Conservation (phyloP, 1,140 invertebrate species). For the Branchinecta lindahli region DNA sequence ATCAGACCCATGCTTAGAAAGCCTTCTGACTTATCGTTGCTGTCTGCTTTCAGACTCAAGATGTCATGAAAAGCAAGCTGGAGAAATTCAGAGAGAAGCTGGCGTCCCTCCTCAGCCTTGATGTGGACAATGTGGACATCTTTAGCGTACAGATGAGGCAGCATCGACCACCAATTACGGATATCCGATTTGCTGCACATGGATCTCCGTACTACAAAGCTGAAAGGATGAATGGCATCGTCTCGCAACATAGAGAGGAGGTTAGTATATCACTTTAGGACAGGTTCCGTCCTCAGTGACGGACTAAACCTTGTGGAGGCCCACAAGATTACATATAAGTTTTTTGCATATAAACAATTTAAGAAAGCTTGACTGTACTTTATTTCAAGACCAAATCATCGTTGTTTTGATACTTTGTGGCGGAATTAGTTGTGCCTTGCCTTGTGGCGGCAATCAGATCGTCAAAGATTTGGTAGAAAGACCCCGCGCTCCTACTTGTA, state of each 20-base stretch:
- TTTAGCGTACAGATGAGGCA: slow-evolving; percentile 80
- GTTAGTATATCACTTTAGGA: slow-evolving; percentile 29
- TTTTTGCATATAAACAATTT: no score
- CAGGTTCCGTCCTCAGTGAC: no score
- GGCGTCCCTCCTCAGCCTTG: slow-evolving; percentile 62
- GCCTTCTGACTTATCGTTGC: not conserved
- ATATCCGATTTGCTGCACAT: slow-evolving; percentile 84
- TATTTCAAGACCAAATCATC: no score
- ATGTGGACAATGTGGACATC: slow-evolving; percentile 79
- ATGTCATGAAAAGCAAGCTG: slow-evolving; percentile 64
- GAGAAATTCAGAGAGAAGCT: slow-evolving; percentile 75
- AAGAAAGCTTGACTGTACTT: no score
- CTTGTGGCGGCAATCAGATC: no score
- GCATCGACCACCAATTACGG: slow-evolving; percentile 72
- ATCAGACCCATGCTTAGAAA: no score
- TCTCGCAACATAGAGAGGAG: slow-evolving; percentile 80
- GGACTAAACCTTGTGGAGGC: no score
- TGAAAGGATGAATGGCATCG: slow-evolving; percentile 78
- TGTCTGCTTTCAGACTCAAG: slow-evolving; percentile 41
- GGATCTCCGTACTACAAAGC: slow-evolving; percentile 91
- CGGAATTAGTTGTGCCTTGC: no score
- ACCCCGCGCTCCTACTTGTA: no score
- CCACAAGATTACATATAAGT: no score
- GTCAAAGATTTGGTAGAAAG: no score
- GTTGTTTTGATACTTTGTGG: no score